Evolutionary conservation across 2,888 invertebrate genomes (phyloP).

Genomic region (Junonia oenone): DNA sequence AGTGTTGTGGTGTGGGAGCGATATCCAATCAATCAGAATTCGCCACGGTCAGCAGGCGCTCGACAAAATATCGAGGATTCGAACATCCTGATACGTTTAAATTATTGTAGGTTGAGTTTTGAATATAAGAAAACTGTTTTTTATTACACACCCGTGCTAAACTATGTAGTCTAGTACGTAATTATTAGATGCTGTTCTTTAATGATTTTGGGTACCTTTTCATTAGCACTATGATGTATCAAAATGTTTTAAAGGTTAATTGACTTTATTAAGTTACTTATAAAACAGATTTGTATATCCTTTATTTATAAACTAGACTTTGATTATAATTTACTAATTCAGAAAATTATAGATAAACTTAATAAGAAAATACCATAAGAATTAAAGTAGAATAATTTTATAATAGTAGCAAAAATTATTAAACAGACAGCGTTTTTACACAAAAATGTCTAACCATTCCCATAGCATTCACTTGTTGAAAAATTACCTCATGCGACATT

Average conservation of each 20-base stretch:
- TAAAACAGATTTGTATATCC: not conserved
- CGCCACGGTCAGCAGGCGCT: slow-evolving; percentile 43
- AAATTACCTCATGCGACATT: too few species aligned
- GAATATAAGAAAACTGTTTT: not conserved
- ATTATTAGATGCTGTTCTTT: not conserved
- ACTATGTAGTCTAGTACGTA: not conserved
- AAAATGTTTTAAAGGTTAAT: not conserved
- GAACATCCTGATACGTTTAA: not conserved
- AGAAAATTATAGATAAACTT: too few species aligned
- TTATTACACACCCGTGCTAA: not conserved
- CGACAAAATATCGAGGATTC: slow-evolving; percentile 1
- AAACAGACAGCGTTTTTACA: too few species aligned
- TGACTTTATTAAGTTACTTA: not conserved
- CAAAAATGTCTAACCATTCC: too few species aligned
- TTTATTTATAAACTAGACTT: too few species aligned
- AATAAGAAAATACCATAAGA: too few species aligned
- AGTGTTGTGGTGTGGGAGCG: slow-evolving; percentile 21
- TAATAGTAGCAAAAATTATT: too few species aligned
- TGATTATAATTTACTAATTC: too few species aligned
- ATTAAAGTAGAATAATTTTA: too few species aligned
- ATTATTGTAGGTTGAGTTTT: not conserved
- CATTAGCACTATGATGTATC: not conserved
- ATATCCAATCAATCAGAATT: slow-evolving; percentile 56
- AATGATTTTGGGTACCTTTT: not conserved
- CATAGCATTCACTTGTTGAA: too few species aligned